These are phyloP conservation scores for Spinus olivaceus DNA, from an alignment of 2,797 vertebrate genomes.

Conservation along the genomic window DNA sequence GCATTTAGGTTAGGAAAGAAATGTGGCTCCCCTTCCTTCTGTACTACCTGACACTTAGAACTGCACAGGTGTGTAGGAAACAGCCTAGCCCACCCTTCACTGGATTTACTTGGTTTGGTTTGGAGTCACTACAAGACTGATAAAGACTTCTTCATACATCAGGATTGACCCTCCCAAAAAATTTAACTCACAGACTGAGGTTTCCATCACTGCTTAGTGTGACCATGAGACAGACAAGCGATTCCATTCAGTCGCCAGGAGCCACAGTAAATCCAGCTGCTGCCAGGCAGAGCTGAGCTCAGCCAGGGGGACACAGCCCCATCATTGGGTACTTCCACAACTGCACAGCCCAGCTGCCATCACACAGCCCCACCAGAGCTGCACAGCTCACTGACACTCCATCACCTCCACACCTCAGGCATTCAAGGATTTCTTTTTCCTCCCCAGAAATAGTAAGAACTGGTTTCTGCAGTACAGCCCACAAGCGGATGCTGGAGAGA, in stretches of 20 bases:
- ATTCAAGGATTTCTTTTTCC: background rate
- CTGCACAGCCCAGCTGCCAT: background rate
- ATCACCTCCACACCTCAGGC: background rate
- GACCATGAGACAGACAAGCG: background rate
- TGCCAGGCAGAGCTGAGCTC: background rate
- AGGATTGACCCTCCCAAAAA: background rate
- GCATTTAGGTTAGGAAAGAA: background rate
- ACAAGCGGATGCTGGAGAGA: rapidly evolving
- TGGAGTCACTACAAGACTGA: background rate
- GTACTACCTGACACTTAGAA: background rate
- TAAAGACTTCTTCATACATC: background rate
- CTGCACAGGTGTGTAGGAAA: background rate
- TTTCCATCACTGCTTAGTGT: background rate
- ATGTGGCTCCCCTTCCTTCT: background rate
- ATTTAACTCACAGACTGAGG: background rate
- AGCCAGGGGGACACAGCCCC: rapidly evolving
- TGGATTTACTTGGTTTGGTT: background rate
- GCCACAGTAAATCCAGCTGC: background rate
- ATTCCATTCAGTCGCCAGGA: background rate
- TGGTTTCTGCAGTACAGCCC: background rate
- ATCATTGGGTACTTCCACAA: background rate
- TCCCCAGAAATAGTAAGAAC: background rate
- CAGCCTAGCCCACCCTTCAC: background rate
- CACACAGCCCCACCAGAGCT: background rate
- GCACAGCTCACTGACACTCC: background rate